These are phyloP conservation scores for Cinara cedri DNA, from an alignment of 2,888 invertebrate genomes.

Conservation along the genomic window DNA sequence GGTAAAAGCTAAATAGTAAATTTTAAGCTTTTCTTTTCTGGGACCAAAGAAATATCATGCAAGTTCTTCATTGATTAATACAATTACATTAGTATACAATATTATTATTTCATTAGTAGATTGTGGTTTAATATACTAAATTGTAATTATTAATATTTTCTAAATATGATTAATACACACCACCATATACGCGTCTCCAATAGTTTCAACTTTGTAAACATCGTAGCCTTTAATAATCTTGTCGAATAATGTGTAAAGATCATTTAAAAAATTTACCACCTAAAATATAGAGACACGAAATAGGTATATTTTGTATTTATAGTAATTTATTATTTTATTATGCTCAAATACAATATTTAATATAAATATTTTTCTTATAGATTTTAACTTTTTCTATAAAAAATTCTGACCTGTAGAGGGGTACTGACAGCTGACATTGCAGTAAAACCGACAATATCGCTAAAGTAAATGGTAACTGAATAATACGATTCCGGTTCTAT, in stretches of 20 bases:
- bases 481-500: slow-evolving; percentile 93
- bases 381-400: neutral
- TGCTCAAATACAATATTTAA: no score
- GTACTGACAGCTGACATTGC: slow-evolving; percentile 93
- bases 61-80: no score
- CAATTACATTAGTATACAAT: no score
- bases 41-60: no score
- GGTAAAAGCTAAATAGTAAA: no score
- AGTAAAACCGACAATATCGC: slow-evolving; percentile 96
- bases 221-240: slow-evolving; percentile 95
- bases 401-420: slow-evolving; percentile 74
- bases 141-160: no score
- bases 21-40: no score
- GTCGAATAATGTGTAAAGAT: slow-evolving; percentile 96
- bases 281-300: slow-evolving; percentile 63
- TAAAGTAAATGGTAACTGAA: slow-evolving; percentile 94
- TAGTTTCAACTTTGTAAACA: slow-evolving; percentile 97
- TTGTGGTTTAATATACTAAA: no score
- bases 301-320: neutral
- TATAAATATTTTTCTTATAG: neutral
- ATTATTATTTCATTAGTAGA: no score
- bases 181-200: slow-evolving; percentile 83
- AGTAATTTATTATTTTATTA: no score
- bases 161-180: slow-evolving; percentile 68
- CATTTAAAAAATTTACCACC: slow-evolving; percentile 96